Conservation (phyloP, 2,797 vertebrate species). For the Pelochelys cantorii region DNA sequence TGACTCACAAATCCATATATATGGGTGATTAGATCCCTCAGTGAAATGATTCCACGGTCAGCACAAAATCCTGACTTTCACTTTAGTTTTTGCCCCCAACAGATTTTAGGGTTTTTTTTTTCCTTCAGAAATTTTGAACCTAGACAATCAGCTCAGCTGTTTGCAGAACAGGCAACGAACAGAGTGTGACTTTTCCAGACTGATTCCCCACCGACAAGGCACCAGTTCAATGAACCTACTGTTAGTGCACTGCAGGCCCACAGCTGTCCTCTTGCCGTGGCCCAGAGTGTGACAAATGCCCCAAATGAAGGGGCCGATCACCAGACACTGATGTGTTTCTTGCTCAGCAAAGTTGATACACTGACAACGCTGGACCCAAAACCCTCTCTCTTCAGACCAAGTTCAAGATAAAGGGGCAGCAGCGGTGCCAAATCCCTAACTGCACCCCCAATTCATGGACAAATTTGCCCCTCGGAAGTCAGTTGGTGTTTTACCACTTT, state of each 20-base stretch:
- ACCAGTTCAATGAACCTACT: not conserved
- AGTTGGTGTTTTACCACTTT: accelerated
- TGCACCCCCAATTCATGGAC: not conserved
- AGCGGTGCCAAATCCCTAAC: accelerated
- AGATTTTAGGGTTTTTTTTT: not conserved
- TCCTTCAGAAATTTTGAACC: not conserved
- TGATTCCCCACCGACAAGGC: accelerated
- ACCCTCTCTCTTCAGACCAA: accelerated
- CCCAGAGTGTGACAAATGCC: not conserved
- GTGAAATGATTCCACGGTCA: not conserved
- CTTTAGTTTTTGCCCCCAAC: not conserved
- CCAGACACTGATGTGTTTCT: accelerated
- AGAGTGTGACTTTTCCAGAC: accelerated
- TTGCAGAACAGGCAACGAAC: not conserved
- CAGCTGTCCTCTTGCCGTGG: not conserved
- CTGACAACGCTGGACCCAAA: not conserved
- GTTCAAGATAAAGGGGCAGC: accelerated
- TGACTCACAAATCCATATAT: not conserved
- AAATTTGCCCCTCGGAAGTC: not conserved
- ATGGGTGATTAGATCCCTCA: not conserved
- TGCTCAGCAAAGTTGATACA: not conserved
- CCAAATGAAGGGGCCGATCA: accelerated
- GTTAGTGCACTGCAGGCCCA: not conserved
- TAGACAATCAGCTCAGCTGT: accelerated
- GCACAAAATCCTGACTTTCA: not conserved